A percentile compares a stretch with the other conserved stretches of the same genome.
These are phyloP conservation scores for Sebastiscus tertius DNA, from an alignment of 2,797 vertebrate species.

Conservation along the genomic window DNA sequence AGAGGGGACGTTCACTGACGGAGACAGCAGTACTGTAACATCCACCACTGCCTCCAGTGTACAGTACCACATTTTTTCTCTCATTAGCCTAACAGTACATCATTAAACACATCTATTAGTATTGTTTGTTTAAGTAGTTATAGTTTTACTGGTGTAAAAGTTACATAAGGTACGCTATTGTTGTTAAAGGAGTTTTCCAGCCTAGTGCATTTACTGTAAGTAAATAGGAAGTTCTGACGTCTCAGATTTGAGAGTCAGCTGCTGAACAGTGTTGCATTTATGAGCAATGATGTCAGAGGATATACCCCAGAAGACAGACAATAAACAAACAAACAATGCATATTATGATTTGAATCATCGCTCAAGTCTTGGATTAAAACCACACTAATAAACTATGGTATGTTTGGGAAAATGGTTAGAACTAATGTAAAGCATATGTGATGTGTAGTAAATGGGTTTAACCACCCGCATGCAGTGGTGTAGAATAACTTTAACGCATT, in stretches of 20 bases:
- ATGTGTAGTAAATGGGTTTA: neutral
- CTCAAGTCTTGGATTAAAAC: neutral
- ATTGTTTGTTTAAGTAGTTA: neutral
- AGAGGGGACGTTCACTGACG: conserved; percentile 85
- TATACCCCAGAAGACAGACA: neutral
- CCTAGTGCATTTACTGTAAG: neutral
- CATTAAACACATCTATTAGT: neutral
- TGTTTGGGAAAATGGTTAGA: neutral
- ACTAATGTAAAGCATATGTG: neutral
- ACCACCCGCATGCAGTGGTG: neutral
- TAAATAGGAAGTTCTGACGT: neutral
- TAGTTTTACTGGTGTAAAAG: neutral
- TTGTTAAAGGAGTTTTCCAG: neutral
- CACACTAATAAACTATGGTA: neutral
- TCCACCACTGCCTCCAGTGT: conserved; percentile 92
- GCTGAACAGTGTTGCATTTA: neutral
- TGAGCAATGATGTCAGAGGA: neutral
- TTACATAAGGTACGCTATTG: neutral
- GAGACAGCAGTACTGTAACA: conserved; percentile 89
- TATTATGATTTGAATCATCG: neutral
- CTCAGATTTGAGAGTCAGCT: neutral
- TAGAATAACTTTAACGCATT: neutral
- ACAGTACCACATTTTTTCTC: conserved; percentile 33
- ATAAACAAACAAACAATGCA: neutral
- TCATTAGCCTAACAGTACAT: neutral